Evolutionary conservation across 2,113 vertebrate genomes (phyloP).

Genomic region (Gymnorhina tibicen): DNA sequence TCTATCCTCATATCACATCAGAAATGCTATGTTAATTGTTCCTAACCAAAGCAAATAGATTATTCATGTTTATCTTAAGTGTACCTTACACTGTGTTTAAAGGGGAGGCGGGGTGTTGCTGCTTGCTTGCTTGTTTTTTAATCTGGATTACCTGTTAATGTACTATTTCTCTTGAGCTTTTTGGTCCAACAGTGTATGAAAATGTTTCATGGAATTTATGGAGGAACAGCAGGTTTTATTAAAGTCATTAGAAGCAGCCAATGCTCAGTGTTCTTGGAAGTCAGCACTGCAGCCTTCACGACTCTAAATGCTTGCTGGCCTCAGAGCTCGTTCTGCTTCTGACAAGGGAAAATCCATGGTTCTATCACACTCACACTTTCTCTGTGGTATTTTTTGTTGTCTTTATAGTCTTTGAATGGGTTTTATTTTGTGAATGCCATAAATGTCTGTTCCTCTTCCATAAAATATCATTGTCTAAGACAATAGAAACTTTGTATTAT

Average conservation of each 20-base stretch:
- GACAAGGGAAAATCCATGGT: not conserved
- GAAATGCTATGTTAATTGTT: not conserved
- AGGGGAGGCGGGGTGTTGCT: accelerated
- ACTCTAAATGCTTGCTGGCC: not conserved
- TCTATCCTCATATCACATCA: not conserved
- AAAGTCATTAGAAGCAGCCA: not conserved
- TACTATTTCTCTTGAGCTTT: not conserved
- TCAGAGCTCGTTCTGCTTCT: not conserved
- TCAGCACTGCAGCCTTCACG: not conserved
- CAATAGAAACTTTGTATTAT: not conserved
- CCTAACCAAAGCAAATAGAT: not conserved
- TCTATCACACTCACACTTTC: not conserved
- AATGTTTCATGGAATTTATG: not conserved
- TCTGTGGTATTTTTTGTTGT: not conserved
- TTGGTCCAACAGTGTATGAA: not conserved
- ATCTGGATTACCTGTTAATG: not conserved
- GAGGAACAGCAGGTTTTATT: not conserved
- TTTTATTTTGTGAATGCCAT: not conserved
- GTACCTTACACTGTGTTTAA: not conserved
- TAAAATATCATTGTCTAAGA: not conserved
- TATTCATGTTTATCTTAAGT: not conserved
- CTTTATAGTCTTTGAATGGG: not conserved
- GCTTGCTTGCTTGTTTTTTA: not conserved
- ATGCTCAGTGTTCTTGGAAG: not conserved
- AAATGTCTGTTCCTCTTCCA: not conserved